Conservation (phyloP, 2,797 vertebrate species). For the Harpia harpyja region DNA sequence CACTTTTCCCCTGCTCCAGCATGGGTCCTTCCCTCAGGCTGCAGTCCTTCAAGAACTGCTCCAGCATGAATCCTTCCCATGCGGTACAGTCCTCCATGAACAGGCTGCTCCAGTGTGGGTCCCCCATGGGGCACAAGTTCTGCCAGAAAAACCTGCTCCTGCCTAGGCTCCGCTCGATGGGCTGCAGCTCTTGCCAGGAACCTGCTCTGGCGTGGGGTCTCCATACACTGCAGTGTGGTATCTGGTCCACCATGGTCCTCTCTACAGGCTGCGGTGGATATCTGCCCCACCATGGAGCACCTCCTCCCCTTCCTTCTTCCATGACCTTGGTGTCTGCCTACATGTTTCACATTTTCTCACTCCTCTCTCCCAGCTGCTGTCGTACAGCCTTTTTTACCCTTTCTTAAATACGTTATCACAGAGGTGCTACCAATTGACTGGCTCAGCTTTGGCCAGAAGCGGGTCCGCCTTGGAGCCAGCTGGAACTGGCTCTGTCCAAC, state of each 20-base stretch:
- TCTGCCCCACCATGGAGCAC: neutral
- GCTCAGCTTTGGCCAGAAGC: neutral
- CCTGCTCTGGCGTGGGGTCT: neutral
- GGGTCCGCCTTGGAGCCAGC: neutral
- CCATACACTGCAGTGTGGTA: accelerated
- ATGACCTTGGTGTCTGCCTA: neutral
- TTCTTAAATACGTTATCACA: neutral
- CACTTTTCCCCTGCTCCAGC: neutral
- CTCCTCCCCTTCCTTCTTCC: neutral
- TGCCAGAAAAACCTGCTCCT: neutral
- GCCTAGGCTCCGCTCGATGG: neutral
- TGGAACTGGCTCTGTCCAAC: neutral
- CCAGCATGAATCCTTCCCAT: neutral
- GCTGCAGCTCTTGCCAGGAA: neutral
- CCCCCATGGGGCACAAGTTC: neutral
- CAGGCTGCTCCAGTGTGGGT: neutral
- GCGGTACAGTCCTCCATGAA: neutral
- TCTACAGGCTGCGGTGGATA: neutral
- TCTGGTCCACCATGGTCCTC: neutral
- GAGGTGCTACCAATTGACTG: neutral
- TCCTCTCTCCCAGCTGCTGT: neutral
- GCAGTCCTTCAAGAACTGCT: neutral
- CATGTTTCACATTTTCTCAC: neutral
- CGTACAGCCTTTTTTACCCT: neutral
- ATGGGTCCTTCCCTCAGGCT: neutral